phyloP scores from a whole-genome alignment of 2,113 vertebrate species.

The Capra hircus region DNA sequence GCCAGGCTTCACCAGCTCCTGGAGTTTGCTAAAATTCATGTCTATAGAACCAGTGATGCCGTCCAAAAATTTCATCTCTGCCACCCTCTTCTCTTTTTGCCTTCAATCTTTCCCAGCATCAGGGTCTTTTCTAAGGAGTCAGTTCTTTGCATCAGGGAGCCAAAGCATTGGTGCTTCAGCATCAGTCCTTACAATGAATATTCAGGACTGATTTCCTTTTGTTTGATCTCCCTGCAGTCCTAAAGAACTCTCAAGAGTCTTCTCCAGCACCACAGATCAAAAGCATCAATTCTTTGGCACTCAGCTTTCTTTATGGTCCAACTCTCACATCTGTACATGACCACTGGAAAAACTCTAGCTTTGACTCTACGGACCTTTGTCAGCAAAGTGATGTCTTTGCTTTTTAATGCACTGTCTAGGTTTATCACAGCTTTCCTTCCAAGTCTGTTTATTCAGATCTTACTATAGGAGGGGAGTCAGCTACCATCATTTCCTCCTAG shows the following conservation, averaged over 20 bases:
- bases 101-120: neutral
- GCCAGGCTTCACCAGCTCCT: neutral
- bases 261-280: neutral
- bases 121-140: neutral
- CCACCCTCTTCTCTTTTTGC: neutral
- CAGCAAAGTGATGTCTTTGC: neutral
- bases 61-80: neutral
- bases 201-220: neutral
- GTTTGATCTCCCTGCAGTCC: neutral
- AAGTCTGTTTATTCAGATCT: neutral
- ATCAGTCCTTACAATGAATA: neutral
- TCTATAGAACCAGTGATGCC: neutral
- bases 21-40: neutral
- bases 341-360: neutral
- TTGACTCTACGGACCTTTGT: neutral
- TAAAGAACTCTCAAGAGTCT: neutral
- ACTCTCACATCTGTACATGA: neutral
- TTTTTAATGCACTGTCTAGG: neutral
- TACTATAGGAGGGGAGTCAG: neutral
- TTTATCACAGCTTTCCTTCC: neutral
- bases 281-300: neutral
- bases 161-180: neutral
- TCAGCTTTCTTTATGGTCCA: neutral
- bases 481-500: neutral
- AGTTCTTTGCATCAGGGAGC: neutral